These are phyloP conservation scores for Lordiphosa mommai DNA, from an alignment of 1,140 invertebrate genomes.

Conservation along the genomic window DNA sequence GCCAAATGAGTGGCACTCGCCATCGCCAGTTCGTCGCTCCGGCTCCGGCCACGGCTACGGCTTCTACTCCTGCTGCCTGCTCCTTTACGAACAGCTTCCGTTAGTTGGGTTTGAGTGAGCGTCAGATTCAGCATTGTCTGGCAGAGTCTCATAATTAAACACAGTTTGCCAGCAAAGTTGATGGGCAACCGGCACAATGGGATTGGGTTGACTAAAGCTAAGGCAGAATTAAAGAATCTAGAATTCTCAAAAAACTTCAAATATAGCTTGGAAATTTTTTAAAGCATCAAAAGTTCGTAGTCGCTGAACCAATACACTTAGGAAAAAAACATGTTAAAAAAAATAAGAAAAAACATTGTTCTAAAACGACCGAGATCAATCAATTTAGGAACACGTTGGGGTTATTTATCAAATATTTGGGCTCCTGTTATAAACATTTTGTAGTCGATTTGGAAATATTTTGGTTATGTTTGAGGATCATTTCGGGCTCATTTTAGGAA, in stretches of 20 bases:
- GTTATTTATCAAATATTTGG: no score
- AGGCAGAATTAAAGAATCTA: background rate
- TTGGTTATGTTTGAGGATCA: no score
- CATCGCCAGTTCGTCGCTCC: slow-evolving; percentile 3
- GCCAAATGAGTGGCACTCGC: slow-evolving; percentile 42
- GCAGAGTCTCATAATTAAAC: slow-evolving; percentile 63
- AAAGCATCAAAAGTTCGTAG: no score
- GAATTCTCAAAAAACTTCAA: background rate
- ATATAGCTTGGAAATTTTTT: background rate
- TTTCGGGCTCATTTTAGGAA: no score
- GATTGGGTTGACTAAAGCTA: background rate
- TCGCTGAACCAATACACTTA: no score
- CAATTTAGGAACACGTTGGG: no score
- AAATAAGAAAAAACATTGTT: no score
- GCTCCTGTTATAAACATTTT: no score
- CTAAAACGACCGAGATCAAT: no score
- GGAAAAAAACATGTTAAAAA: no score
- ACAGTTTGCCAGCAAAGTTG: slow-evolving; percentile 37
- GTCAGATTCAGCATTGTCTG: slow-evolving; percentile 42
- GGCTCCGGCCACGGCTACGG: no score
- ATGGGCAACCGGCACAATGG: slow-evolving; percentile 4
- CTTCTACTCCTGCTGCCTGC: slow-evolving; percentile 14
- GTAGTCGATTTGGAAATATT: no score
- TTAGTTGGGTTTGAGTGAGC: slow-evolving; percentile 19
- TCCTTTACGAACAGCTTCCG: slow-evolving; percentile 46